Evolutionary conservation across 1,140 invertebrate genomes (phyloP).

Genomic region (Littorina saxatilis): DNA sequence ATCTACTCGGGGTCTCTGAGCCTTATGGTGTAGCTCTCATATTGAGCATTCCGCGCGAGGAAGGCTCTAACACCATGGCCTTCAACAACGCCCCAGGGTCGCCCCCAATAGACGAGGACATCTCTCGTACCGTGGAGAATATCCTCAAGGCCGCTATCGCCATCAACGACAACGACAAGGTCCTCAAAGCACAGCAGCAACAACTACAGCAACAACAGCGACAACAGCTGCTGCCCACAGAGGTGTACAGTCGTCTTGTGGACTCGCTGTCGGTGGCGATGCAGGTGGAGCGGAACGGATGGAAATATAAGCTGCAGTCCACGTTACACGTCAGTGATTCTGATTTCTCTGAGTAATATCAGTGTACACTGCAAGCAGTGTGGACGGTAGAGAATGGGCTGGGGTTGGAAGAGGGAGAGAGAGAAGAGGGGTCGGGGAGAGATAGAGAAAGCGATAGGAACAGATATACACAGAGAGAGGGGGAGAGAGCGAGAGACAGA

Average conservation of each 20-base stretch:
- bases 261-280: constrained; percentile 16
- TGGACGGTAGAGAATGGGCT: background rate
- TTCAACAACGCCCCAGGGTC: background rate
- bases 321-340: constrained; percentile 41
- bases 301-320: constrained; percentile 54
- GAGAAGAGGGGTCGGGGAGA: background rate
- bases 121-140: constrained; percentile 49
- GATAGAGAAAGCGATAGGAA: background rate
- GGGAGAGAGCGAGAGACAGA: no score
- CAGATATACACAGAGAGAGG: no score
- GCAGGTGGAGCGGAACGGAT: constrained; percentile 55
- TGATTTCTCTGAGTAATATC: no score
- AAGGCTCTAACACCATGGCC: constrained; percentile 1
- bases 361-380: no score
- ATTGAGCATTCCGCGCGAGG: no score
- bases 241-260: background rate
- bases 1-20: no score
- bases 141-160: constrained; percentile 43
- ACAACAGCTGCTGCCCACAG: background rate
- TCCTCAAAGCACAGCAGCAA: no score
- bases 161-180: background rate
- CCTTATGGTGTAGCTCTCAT: no score
- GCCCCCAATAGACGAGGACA: constrained; percentile 52
- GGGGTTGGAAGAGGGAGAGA: background rate
- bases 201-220: no score